Evolutionary conservation across 2,888 invertebrate species (phyloP).

Genomic region (Tachina lurida): DNA sequence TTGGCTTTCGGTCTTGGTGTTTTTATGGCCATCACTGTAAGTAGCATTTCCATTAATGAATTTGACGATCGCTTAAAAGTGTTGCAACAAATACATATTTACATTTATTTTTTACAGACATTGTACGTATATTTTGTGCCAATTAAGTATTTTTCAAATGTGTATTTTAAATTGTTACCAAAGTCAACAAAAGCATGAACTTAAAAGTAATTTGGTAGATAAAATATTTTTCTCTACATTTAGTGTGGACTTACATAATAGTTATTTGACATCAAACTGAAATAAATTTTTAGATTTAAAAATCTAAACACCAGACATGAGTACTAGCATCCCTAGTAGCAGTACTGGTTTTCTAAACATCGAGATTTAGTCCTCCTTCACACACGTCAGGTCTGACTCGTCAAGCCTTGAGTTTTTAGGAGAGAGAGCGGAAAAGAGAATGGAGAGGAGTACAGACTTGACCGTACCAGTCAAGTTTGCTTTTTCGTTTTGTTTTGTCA

Average conservation of each 20-base stretch:
- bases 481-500: no score
- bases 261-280: conserved; percentile 54
- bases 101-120: neutral
- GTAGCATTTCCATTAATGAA: conserved; percentile 73
- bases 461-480: no score
- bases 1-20: conserved; percentile 94
- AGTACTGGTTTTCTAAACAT: no score
- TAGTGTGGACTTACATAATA: conserved; percentile 36
- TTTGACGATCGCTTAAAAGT: neutral
- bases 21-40: conserved; percentile 90
- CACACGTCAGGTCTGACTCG: no score
- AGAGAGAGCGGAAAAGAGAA: no score
- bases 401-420: no score
- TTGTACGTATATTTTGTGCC: conserved; percentile 7
- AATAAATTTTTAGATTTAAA: neutral
- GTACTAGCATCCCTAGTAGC: no score
- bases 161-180: conserved; percentile 5
- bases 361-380: no score
- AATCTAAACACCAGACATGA: neutral
- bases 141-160: conserved; percentile 44
- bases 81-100: neutral
- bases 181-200: neutral
- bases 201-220: no score
- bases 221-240: neutral
- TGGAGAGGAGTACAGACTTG: no score